These are phyloP conservation scores for Oryzias melastigma DNA, from an alignment of 2,113 vertebrate species.

Conservation along the genomic window DNA sequence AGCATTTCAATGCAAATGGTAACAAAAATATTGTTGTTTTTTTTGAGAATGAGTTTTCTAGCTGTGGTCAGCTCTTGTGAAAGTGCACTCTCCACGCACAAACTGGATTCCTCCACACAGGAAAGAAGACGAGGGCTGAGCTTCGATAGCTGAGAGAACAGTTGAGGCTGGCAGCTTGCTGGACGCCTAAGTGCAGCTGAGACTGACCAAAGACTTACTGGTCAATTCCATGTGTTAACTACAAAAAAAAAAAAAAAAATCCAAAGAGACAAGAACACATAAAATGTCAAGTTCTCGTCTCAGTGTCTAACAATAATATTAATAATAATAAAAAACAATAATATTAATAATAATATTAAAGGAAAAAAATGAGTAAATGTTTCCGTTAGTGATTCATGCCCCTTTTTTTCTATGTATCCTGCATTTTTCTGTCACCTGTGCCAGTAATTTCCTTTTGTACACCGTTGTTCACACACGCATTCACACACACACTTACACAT, in stretches of 20 bases:
- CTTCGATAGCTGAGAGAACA: slow-evolving; percentile 62
- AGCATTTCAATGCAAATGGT: slow-evolving; percentile 69
- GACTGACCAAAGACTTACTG: slow-evolving; percentile 55
- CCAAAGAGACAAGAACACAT: slow-evolving; percentile 55
- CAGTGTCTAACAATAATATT: slow-evolving; percentile 52
- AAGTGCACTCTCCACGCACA: slow-evolving; percentile 78
- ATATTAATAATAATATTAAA: slow-evolving; percentile 70
- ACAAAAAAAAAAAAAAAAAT: slow-evolving; percentile 57
- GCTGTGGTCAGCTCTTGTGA: slow-evolving; percentile 71
- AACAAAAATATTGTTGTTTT: slow-evolving; percentile 68
- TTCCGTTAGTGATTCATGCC: slow-evolving; percentile 72
- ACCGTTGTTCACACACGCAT: slow-evolving; percentile 37
- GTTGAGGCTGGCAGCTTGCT: slow-evolving; percentile 41
- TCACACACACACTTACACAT: slow-evolving; percentile 72
- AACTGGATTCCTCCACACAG: slow-evolving; percentile 61
- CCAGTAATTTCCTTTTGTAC: slow-evolving; percentile 63
- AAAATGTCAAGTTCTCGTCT: slow-evolving; percentile 61
- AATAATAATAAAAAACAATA: slow-evolving; percentile 60
- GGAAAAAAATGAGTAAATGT: slow-evolving; percentile 71
- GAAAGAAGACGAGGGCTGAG: slow-evolving; percentile 49
- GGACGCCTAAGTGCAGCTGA: slow-evolving; percentile 56
- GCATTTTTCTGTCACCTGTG: slow-evolving; percentile 61
- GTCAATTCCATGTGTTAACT: slow-evolving; percentile 53
- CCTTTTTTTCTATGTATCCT: slow-evolving; percentile 65
- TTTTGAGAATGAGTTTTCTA: slow-evolving; percentile 71